Percentiles rank a stretch among this genome's conserved stretches.
phyloP scores from a whole-genome alignment of 2,888 invertebrate genomes.

The Drosophila barbarae region DNA sequence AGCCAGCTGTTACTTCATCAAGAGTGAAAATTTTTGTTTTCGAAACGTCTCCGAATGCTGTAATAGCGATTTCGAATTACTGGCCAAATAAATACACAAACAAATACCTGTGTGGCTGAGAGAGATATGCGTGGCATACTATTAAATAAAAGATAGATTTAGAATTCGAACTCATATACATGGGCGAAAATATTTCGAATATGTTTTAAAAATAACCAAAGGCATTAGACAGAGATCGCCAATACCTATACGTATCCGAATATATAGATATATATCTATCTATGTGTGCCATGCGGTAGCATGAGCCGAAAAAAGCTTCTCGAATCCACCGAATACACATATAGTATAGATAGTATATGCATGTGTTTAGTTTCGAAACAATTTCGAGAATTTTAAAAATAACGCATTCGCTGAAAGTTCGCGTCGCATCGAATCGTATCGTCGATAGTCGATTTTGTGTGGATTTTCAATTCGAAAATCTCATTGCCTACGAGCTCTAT shows the following conservation, averaged over 20 bases:
- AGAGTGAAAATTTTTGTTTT: slow-evolving; percentile 20
- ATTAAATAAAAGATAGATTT: slow-evolving; percentile 35
- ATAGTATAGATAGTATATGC: slow-evolving; percentile 30
- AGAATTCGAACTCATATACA: slow-evolving; percentile 45
- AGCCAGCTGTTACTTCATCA: slow-evolving; percentile 47
- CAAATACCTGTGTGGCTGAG: slow-evolving; percentile 61
- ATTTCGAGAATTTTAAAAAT: slow-evolving; percentile 77
- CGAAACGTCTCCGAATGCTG: slow-evolving; percentile 36
- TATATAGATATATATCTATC: slow-evolving; percentile 14
- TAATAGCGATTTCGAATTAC: slow-evolving; percentile 61
- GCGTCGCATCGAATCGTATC: slow-evolving; percentile 52
- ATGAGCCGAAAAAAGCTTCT: slow-evolving; percentile 58
- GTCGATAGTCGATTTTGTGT: slow-evolving; percentile 56
- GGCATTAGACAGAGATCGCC: slow-evolving; percentile 57
- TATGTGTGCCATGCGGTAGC: slow-evolving; percentile 41
- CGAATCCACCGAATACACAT: slow-evolving; percentile 49
- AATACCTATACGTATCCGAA: slow-evolving; percentile 32
- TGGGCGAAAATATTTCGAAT: slow-evolving; percentile 66
- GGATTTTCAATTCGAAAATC: slow-evolving; percentile 61
- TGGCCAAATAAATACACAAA: slow-evolving; percentile 63
- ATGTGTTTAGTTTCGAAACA: slow-evolving; percentile 68
- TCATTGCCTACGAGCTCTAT: slow-evolving; percentile 46
- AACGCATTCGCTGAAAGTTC: slow-evolving; percentile 70
- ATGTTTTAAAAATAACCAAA: slow-evolving; percentile 70
- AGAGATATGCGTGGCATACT: slow-evolving; percentile 38